These are phyloP conservation scores for Turritopsis rubra DNA, from an alignment of 30 jellyfish, hydroid and myxozoan species.

Conservation along the genomic window DNA sequence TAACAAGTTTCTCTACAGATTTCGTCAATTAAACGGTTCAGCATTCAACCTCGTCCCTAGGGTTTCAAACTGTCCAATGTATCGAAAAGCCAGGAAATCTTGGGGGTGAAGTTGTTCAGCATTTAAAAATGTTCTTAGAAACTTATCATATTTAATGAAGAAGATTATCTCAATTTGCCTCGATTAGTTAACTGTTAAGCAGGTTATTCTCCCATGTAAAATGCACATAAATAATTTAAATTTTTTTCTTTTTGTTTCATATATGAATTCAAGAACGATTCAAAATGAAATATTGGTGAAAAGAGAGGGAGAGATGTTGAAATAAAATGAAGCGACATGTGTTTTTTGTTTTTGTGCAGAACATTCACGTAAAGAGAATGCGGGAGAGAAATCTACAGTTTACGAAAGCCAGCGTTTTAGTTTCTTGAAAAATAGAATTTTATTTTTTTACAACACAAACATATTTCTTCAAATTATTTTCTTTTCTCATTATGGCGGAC, in stretches of 20 bases:
- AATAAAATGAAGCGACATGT: background rate
- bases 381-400: background rate
- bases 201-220: background rate
- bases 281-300: background rate
- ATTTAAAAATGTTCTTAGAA: background rate
- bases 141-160: background rate
- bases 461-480: too few relatives aligned
- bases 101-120: too few relatives aligned
- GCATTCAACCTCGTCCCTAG: too few relatives aligned
- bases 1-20: too few relatives aligned
- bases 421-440: too few relatives aligned
- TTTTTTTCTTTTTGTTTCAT: background rate
- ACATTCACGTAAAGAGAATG: background rate
- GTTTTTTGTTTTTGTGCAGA: background rate
- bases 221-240: background rate
- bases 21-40: too few relatives aligned
- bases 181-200: background rate
- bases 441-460: background rate
- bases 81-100: too few relatives aligned
- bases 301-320: background rate
- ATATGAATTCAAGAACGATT: background rate
- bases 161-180: background rate
- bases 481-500: too few relatives aligned
- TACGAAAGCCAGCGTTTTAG: background rate
- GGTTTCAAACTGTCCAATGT: too few relatives aligned